Base-by-base conservation (phyloP, 2,888 invertebrate species). In the Gnatocerus cornutus region DNA sequence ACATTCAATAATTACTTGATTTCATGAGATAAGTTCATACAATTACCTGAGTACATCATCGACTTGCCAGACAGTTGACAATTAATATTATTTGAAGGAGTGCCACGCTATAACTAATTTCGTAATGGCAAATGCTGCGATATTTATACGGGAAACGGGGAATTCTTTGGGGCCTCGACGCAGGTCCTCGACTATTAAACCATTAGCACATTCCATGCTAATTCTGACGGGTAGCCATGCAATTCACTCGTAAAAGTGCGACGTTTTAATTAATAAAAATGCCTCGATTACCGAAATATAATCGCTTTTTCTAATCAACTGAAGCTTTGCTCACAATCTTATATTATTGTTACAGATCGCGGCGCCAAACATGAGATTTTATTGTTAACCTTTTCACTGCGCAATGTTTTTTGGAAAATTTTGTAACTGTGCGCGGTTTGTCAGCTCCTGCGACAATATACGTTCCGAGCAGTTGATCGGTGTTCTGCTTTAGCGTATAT, bases 11-110 rank as follows among this genome's bases (percentile, higher is more conserved):
- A 82, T 81, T 79, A 79, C 81, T 75, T 77, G 82, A 82, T 82
- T 80, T 81, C 82, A 81, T 81, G 82, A 79, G 82, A 82, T 82
- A 82, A 81, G 78, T 74, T 67, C 71, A 71, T 72, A 74, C 79
- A 79, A 80, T 78, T 78, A 77, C 74, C 73, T 70, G 71, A 68
- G 68, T 68, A 68, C 68, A 71, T 68, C 68, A 71, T 71, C 71
- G 68, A 68, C 63, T 68, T 71, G 65, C 69, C 58, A 70, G 67
- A 66, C 66, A 59, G 48, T 55, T 70, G 76, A 78, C 76, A 77
- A 79, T 79, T 80, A 78, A 79, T 80, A 78, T 75, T 78, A 77
- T 79, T 79, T 76, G 72, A 74, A 79, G 78, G 79, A 77, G 79
- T 79, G 78, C 76, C 75, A 70, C 68, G 70, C 71, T 63, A 71